Conservation (phyloP, 2,888 invertebrate genomes). For the Tupiocoris notatus region DNA sequence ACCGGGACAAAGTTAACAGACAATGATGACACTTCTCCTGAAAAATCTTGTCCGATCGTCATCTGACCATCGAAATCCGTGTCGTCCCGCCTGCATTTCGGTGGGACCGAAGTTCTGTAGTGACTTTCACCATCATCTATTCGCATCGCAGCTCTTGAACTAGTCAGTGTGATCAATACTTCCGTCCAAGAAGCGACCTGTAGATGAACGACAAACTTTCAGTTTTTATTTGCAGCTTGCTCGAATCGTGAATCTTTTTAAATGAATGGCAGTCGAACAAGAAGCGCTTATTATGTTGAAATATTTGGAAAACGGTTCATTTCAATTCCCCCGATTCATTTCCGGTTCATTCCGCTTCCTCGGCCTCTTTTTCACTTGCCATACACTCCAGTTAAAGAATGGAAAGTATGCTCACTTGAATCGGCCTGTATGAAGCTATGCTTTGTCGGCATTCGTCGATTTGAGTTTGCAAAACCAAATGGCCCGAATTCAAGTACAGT, state of each 20-base stretch:
- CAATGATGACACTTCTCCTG: conserved; percentile 57
- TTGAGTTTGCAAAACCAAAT: conserved; percentile 47
- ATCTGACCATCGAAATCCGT: conserved; percentile 55
- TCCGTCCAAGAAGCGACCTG: conserved; percentile 54
- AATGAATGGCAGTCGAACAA: no score
- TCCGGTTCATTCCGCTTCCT: no score
- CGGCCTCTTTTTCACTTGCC: no score
- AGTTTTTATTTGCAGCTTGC: no score
- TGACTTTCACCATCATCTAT: conserved; percentile 55
- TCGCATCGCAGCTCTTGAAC: conserved; percentile 54
- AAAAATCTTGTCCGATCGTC: conserved; percentile 56
- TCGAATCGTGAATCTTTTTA: no score
- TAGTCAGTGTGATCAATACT: conserved; percentile 55
- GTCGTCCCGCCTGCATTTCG: conserved; percentile 56
- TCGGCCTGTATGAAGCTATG: conserved; percentile 39
- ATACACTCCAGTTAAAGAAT: no score
- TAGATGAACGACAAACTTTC: no score
- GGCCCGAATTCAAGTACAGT: conserved; percentile 48
- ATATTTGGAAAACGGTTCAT: no score
- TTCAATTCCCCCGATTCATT: no score
- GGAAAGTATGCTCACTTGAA: neutral
- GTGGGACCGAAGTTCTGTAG: conserved; percentile 2
- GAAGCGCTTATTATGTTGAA: no score
- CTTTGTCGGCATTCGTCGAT: conserved; percentile 47
- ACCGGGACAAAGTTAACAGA: conserved; percentile 55